Base-by-base conservation (phyloP, 2,888 invertebrate genomes). In the Melanargia galathea region DNA sequence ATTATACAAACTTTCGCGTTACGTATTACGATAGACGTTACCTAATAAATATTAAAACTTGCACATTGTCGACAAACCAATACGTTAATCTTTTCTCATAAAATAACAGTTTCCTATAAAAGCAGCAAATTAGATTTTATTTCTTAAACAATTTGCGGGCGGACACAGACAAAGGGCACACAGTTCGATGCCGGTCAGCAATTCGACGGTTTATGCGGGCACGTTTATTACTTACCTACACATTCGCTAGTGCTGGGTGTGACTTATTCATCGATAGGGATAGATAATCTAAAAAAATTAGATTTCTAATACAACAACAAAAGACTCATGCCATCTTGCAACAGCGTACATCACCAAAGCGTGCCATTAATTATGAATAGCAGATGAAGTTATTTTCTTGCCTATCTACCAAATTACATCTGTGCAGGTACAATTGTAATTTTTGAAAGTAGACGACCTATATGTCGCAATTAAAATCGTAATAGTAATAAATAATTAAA, bases 171-270 rank as follows among this genome's bases (percentile, higher is more conserved):
- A 90, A 89, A 90, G 85, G 87, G 84, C 86, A 79, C 83, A 79
- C 80, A 83, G 86, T 83, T 86, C 86, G 84, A 87, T 84, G 75
- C 85, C 84, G 90, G 90, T 90, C 90, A 90, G 90, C 90, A 82
- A 87, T 90, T 86, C 87, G 86, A 89, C 88, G 88, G 88, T 90
- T 89, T 88, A 89, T 90, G 87, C 88, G 89, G 89, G 87, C 80
- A 81, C 84, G 81, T 88, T 89, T 90, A 90, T 86, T 88, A 84
- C 87, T 83, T 84, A 83, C 84, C 84, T 84, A 84, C 81, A 73
- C 71, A 72, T 61, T 64, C 67, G 71, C 24, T 61, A 59, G 71
- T 70, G 69, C 77, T 80, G 82, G 75, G 11, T 2, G 26, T 26
- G 24, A 16, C 5, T 18, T 26, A 55, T 5, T 55, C n/a, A 43